A percentile compares a stretch with the other conserved stretches of the same genome.
phyloP scores from a whole-genome alignment of 2,797 vertebrate genomes.

The Gambusia yucatana region DNA sequence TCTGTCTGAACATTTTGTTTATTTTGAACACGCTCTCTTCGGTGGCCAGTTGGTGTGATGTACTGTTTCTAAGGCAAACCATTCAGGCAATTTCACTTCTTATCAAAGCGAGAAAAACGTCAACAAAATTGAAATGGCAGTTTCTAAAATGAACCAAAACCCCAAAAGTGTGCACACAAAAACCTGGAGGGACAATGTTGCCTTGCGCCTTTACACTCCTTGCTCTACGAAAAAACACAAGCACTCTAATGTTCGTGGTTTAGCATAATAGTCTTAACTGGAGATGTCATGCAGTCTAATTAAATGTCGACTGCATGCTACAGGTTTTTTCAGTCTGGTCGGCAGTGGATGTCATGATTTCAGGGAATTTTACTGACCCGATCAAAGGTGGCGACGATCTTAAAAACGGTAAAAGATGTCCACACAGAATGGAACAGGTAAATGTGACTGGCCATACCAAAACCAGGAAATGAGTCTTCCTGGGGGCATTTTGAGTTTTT shows the following conservation, averaged over 20 bases:
- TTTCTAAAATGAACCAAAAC: neutral
- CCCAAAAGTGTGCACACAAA: neutral
- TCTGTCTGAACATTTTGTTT: conserved; percentile 24
- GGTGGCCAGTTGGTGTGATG: conserved; percentile 8
- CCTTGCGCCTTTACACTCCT: neutral
- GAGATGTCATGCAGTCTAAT: conserved; percentile 4
- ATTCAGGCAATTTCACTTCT: neutral
- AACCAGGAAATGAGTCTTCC: too few relatives aligned
- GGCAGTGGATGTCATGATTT: neutral
- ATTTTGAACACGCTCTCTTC: conserved; percentile 8
- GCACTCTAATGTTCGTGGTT: neutral
- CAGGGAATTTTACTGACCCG: neutral
- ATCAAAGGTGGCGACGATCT: neutral
- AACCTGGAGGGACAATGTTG: neutral
- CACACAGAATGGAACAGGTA: neutral
- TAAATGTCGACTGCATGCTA: conserved; percentile 33
- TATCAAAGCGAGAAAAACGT: neutral
- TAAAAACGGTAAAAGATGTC: neutral
- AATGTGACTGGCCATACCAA: neutral
- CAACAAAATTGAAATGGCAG: neutral
- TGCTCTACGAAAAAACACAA: neutral
- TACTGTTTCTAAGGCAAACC: neutral
- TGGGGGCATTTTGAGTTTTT: too few relatives aligned
- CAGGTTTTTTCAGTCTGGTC: conserved; percentile 45
- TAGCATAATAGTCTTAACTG: neutral